These are phyloP conservation scores for Sebastes hubbsi DNA, from an alignment of 2,797 vertebrate species.

Conservation along the genomic window DNA sequence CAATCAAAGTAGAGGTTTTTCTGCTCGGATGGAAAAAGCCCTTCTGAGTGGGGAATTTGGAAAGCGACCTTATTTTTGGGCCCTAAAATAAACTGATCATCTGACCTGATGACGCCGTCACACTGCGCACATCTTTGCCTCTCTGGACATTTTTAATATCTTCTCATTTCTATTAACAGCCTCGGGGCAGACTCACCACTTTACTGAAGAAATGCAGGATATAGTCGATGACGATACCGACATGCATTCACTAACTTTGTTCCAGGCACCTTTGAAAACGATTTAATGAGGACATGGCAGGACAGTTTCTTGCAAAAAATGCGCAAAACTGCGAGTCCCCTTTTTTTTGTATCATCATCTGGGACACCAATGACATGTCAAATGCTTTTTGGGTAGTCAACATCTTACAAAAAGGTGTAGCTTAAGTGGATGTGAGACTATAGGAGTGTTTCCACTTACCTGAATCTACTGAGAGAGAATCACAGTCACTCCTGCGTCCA, in stretches of 20 bases:
- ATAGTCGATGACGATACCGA: not conserved
- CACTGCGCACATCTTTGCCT: slow-evolving; percentile 53
- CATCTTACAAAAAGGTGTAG: not conserved
- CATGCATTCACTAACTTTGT: not conserved
- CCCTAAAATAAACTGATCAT: slow-evolving; percentile 80
- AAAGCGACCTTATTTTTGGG: slow-evolving; percentile 74
- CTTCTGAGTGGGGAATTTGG: slow-evolving; percentile 17
- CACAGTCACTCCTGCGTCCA: slow-evolving; percentile 36
- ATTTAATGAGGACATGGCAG: not conserved
- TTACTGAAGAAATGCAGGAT: not conserved
- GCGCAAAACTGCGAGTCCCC: not conserved
- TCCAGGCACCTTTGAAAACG: not conserved
- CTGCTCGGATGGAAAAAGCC: slow-evolving; percentile 21
- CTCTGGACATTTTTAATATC: slow-evolving; percentile 35
- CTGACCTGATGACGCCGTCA: slow-evolving; percentile 71
- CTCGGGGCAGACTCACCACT: not conserved
- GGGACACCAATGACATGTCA: not conserved
- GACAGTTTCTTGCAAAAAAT: not conserved
- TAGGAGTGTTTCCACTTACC: slow-evolving; percentile 59
- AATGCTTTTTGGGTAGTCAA: slow-evolving; percentile 1
- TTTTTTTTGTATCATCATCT: not conserved
- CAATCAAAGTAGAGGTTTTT: not conserved
- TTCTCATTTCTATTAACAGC: slow-evolving; percentile 24
- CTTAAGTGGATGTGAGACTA: not conserved
- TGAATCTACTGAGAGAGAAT: slow-evolving; percentile 38